Evolutionary conservation across 2,888 invertebrate species (phyloP).

Genomic region (Latrodectus hesperus): DNA sequence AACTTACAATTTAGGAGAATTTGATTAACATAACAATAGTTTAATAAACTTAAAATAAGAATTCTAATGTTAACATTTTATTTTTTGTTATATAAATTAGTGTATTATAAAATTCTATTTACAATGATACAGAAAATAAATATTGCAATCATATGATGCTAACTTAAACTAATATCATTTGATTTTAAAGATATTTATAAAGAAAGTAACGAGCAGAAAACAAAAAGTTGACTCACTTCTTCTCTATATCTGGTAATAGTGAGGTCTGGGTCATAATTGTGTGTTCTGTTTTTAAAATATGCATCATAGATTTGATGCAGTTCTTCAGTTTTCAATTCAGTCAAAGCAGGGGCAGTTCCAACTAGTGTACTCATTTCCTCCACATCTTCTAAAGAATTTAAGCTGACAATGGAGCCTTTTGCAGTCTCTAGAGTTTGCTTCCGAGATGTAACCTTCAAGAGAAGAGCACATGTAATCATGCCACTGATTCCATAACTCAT

Average conservation of each 20-base stretch:
- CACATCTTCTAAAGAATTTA: constrained; percentile 49
- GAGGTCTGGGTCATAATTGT: constrained; percentile 40
- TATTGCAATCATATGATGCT: too few species aligned
- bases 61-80: too few species aligned
- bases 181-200: neutral
- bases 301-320: constrained; percentile 34
- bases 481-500: too few species aligned
- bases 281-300: constrained; percentile 14
- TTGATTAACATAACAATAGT: too few species aligned
- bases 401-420: constrained; percentile 3
- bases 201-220: neutral
- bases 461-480: too few species aligned
- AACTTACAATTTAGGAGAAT: too few species aligned
- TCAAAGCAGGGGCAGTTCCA: neutral
- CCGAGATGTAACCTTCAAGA: neutral
- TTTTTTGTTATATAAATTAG: too few species aligned
- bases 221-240: constrained; percentile 26
- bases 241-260: constrained; percentile 49
- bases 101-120: too few species aligned
- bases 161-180: too few species aligned
- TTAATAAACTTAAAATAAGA: too few species aligned
- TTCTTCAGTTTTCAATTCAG: constrained; percentile 38
- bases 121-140: too few species aligned
- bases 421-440: neutral
- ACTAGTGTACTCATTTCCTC: constrained; percentile 29